These are phyloP conservation scores for Lasioglossum vierecki DNA, from an alignment of 2,888 invertebrate species.

Conservation along the genomic window DNA sequence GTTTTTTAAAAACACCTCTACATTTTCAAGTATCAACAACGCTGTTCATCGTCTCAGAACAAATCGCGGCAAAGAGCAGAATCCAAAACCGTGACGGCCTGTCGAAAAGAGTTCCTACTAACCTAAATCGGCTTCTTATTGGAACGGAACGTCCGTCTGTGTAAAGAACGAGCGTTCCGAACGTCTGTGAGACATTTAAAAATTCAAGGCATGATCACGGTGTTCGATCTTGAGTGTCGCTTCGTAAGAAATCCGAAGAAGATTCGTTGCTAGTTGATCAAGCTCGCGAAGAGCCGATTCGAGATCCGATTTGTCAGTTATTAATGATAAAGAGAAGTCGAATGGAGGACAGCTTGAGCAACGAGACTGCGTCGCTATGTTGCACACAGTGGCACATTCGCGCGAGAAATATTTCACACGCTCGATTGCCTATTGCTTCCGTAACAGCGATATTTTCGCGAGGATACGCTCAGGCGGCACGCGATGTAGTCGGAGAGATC, in stretches of 20 bases:
- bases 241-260: neutral
- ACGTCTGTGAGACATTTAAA: neutral
- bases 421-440: slow-evolving; percentile 59
- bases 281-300: neutral
- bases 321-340: slow-evolving; percentile 20
- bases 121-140: neutral
- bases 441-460: slow-evolving; percentile 64
- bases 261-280: neutral
- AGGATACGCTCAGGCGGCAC: slow-evolving; percentile 40
- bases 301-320: slow-evolving; percentile 32
- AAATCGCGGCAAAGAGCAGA: neutral
- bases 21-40: neutral
- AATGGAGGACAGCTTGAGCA: slow-evolving; percentile 18
- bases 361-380: slow-evolving; percentile 22
- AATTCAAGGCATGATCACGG: neutral
- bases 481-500: slow-evolving; percentile 11
- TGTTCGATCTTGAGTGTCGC: neutral
- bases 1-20: too few relatives aligned
- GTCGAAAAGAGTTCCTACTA: neutral
- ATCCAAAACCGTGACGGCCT: neutral
- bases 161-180: neutral
- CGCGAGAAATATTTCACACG: slow-evolving; percentile 56
- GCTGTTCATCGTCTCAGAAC: neutral
- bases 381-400: slow-evolving; percentile 34
- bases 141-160: neutral